Evolutionary conservation across 2,888 invertebrate genomes (phyloP).

Genomic region (Papilio demoleus): DNA sequence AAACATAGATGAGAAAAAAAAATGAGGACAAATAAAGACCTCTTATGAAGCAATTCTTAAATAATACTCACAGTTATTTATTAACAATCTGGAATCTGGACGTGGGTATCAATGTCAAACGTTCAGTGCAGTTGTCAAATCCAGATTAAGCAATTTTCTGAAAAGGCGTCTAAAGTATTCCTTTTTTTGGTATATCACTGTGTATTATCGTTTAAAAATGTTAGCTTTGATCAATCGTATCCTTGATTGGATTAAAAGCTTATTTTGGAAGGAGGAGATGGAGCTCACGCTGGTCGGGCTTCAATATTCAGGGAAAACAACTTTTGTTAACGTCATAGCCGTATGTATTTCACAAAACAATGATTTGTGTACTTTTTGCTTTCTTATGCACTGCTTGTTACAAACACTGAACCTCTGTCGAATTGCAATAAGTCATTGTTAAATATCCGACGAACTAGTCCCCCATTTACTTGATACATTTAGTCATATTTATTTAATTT

Average conservation of each 20-base stretch:
- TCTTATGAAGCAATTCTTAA: not conserved
- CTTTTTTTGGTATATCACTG: constrained; percentile 58
- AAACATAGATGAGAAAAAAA: no score
- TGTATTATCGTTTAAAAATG: constrained; percentile 86
- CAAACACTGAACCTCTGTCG: constrained; percentile 5
- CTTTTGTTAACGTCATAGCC: constrained; percentile 99
- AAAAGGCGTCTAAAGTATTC: constrained; percentile 72
- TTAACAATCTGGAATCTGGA: not conserved
- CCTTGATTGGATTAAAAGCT: constrained; percentile 99
- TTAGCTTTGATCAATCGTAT: constrained; percentile 98
- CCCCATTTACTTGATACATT: not conserved
- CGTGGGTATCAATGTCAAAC: constrained; percentile 46
- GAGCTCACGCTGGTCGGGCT: constrained; percentile 99
- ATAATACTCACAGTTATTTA: not conserved
- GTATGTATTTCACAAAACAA: constrained; percentile 87
- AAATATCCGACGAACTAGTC: not conserved
- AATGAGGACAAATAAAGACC: no score
- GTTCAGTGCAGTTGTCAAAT: constrained; percentile 52
- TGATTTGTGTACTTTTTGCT: constrained; percentile 55
- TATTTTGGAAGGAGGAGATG: constrained; percentile 99
- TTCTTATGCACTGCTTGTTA: constrained; percentile 43
- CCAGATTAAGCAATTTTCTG: constrained; percentile 60
- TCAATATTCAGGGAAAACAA: constrained; percentile 99
- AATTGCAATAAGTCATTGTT: constrained; percentile 4
- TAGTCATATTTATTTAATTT: not conserved